These are phyloP conservation scores for Brachyrhaphis roseni DNA, from an alignment of 2,797 vertebrate genomes.

Conservation along the genomic window DNA sequence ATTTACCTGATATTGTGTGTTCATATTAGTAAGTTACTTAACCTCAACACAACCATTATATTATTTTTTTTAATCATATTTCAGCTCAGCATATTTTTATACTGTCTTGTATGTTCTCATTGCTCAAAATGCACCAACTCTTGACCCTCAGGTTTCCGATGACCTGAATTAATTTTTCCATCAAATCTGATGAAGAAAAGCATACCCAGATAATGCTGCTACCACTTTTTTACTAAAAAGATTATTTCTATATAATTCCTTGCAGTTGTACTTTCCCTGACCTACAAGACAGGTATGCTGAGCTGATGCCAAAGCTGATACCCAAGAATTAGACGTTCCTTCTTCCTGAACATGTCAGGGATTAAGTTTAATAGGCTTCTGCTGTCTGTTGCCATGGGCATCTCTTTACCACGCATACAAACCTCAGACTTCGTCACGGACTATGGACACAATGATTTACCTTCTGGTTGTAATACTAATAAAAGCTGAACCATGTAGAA, in stretches of 20 bases:
- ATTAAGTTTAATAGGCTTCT: conserved; percentile 76
- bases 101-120: not conserved
- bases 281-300: not conserved
- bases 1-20: conserved; percentile 42
- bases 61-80: not conserved
- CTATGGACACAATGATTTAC: conserved; percentile 84
- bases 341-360: conserved; percentile 53
- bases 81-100: not conserved
- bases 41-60: not conserved
- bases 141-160: not conserved
- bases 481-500: conserved; percentile 49
- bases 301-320: conserved; percentile 37
- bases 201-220: no score
- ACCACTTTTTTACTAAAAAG: no score
- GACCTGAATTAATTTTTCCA: not conserved
- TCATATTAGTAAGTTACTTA: conserved; percentile 25
- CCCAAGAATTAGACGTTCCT: conserved; percentile 58
- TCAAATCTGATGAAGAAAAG: not conserved
- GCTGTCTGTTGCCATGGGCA: conserved; percentile 60
- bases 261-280: not conserved
- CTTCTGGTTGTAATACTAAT: conserved; percentile 80
- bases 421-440: conserved; percentile 66
- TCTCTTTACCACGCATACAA: conserved; percentile 78
- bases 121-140: not conserved
- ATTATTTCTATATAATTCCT: not conserved